Percentiles rank a stretch among this genome's conserved stretches.
Evolutionary conservation across 1,140 invertebrate species (phyloP).

Genomic region (Ostrea edulis): DNA sequence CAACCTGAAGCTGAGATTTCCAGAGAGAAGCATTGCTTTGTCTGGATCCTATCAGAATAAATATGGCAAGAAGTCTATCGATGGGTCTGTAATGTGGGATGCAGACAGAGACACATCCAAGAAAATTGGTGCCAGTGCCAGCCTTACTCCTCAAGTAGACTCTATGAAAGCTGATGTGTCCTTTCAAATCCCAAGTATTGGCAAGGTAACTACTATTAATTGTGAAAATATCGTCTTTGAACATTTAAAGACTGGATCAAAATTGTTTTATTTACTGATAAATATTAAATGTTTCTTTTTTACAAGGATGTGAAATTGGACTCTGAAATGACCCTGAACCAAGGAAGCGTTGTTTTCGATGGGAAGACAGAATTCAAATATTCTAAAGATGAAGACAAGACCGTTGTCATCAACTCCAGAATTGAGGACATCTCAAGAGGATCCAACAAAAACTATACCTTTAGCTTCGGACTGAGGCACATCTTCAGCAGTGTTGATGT

Average conservation of each 20-base stretch:
- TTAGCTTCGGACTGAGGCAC: conserved; percentile 68
- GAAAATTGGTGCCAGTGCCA: conserved; percentile 63
- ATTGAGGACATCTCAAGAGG: conserved; percentile 65
- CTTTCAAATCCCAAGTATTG: conserved; percentile 65
- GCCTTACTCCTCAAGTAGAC: conserved; percentile 50
- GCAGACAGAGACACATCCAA: conserved; percentile 66
- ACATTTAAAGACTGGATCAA: no score
- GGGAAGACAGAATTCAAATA: conserved; percentile 74
- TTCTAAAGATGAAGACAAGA: conserved; percentile 69
- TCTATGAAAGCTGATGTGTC: conserved; percentile 61
- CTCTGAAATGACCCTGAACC: conserved; percentile 59
- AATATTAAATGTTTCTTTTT: conserved; percentile 50
- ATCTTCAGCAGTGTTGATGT: conserved; percentile 71
- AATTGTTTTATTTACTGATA: no score
- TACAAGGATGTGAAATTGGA: conserved; percentile 38
- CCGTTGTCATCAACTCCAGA: conserved; percentile 69
- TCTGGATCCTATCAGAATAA: conserved; percentile 42
- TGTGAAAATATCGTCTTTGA: no score
- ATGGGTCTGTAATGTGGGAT: conserved; percentile 68
- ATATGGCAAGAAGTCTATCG: conserved; percentile 44
- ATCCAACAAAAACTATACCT: conserved; percentile 67
- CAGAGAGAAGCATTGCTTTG: conserved; percentile 59
- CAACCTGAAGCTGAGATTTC: conserved; percentile 53
- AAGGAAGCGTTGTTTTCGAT: conserved; percentile 14
- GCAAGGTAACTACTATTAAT: conserved; percentile 58